These are phyloP conservation scores for Lepilemur septentrionalis DNA, from an alignment of 2,797 vertebrate genomes.

Conservation along the genomic window DNA sequence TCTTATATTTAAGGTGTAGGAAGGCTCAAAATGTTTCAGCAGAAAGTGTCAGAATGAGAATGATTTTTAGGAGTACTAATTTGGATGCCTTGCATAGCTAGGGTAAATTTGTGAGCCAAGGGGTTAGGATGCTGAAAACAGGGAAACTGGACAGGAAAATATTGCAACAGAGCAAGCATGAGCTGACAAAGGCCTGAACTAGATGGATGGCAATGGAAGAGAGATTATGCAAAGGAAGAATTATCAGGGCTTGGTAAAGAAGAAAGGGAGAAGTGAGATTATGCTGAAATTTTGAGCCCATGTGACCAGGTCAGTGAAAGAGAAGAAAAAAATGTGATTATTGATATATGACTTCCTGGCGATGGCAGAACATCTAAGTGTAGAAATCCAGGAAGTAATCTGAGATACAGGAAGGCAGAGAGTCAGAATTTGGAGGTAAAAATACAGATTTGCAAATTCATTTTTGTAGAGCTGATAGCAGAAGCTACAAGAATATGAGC, in stretches of 20 bases:
- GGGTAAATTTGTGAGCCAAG: background rate
- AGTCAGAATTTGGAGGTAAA: background rate
- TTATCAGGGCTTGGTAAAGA: background rate
- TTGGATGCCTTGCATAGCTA: background rate
- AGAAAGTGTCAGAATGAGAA: background rate
- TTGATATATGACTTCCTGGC: background rate
- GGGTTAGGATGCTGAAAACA: background rate
- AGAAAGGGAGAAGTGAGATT: background rate
- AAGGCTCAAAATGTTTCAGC: background rate
- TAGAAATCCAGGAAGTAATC: background rate
- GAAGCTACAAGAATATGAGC: background rate
- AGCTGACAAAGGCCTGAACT: background rate
- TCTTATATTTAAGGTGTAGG: background rate
- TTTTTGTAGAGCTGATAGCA: background rate
- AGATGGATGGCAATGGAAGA: background rate
- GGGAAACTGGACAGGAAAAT: background rate
- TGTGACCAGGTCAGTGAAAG: background rate
- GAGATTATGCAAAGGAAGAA: background rate
- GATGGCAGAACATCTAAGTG: slow-evolving; percentile 2
- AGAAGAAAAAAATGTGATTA: slow-evolving; percentile 44
- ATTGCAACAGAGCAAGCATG: background rate
- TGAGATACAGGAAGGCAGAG: background rate
- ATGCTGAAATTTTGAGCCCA: background rate
- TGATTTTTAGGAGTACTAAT: background rate
- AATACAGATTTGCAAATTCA: background rate